phyloP scores from a whole-genome alignment of 1,140 invertebrate species.

The Cylas formicarius region DNA sequence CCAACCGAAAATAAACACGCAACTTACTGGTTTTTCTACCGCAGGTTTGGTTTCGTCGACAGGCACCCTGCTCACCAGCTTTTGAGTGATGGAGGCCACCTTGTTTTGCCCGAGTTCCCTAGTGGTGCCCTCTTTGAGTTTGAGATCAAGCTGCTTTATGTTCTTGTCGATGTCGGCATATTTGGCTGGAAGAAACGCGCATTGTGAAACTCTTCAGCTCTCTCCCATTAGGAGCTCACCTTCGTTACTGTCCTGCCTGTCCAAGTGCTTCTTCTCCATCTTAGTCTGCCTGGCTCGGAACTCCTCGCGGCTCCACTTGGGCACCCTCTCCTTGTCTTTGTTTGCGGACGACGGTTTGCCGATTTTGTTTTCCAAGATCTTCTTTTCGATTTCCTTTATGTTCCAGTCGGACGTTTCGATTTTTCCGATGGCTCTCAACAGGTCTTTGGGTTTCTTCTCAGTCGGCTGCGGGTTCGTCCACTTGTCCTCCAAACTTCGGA shows the following conservation, averaged over 20 bases:
- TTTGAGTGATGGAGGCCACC: slow-evolving; percentile 80
- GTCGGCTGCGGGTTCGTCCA: slow-evolving; percentile 49
- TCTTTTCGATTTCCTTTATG: slow-evolving; percentile 82
- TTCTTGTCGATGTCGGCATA: slow-evolving; percentile 72
- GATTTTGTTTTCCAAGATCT: slow-evolving; percentile 78
- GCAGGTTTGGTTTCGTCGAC: slow-evolving; percentile 47
- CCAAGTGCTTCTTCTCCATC: slow-evolving; percentile 58
- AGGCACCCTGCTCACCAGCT: slow-evolving; percentile 62
- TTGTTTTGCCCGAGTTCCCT: slow-evolving; percentile 72
- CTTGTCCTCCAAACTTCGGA: slow-evolving; percentile 63
- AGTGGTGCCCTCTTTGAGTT: slow-evolving; percentile 69
- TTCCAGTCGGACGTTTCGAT: slow-evolving; percentile 90
- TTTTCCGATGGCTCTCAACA: slow-evolving; percentile 80
- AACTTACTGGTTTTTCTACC: slow-evolving; percentile 56
- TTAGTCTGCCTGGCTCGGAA: slow-evolving; percentile 73
- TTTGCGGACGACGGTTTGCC: slow-evolving; percentile 52
- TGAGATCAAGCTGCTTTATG: slow-evolving; percentile 70
- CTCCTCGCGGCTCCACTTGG: slow-evolving; percentile 85
- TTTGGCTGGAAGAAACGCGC: slow-evolving; percentile 43
- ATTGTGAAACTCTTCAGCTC: neutral
- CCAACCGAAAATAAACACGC: slow-evolving; percentile 1
- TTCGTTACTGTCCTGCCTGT: slow-evolving; percentile 50
- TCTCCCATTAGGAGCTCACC: slow-evolving; percentile 39
- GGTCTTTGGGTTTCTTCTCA: slow-evolving; percentile 78
- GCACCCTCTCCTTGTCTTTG: slow-evolving; percentile 70